These are phyloP conservation scores for Limnephilus marmoratus DNA, from an alignment of 2,888 invertebrate species.

Conservation along the genomic window DNA sequence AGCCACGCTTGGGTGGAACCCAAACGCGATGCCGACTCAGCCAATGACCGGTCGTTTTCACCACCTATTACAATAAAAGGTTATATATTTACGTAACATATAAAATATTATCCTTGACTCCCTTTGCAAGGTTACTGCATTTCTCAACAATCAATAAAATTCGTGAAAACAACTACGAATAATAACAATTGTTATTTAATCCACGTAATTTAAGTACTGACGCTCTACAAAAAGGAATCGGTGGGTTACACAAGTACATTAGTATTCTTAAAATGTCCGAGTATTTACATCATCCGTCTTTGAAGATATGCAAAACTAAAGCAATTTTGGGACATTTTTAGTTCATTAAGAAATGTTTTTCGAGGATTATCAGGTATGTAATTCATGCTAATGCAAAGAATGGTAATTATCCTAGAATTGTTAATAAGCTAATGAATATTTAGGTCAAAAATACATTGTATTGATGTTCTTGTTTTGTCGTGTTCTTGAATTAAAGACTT, in stretches of 20 bases:
- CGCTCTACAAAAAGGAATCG: not conserved
- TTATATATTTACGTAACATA: not conserved
- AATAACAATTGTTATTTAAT: not conserved
- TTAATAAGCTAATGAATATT: not conserved
- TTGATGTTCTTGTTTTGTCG: not conserved
- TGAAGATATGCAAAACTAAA: conserved; percentile 37
- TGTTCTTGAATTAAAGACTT: not conserved
- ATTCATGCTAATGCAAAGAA: not conserved
- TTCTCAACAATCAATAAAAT: not conserved
- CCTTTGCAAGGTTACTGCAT: not conserved
- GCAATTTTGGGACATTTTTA: not conserved
- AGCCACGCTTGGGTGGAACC: no score
- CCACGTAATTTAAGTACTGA: not conserved
- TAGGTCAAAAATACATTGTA: not conserved
- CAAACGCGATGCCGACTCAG: no score
- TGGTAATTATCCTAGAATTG: not conserved
- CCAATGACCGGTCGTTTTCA: not conserved
- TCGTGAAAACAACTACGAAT: not conserved
- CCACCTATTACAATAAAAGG: not conserved
- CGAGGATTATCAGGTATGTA: not conserved
- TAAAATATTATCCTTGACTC: not conserved
- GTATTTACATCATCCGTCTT: conserved; percentile 25
- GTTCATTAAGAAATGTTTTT: not conserved
- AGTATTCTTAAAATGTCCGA: not conserved
- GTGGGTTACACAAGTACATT: not conserved